Conservation (phyloP, 2,113 vertebrate species). For the Platysternon megacephalum region DNA sequence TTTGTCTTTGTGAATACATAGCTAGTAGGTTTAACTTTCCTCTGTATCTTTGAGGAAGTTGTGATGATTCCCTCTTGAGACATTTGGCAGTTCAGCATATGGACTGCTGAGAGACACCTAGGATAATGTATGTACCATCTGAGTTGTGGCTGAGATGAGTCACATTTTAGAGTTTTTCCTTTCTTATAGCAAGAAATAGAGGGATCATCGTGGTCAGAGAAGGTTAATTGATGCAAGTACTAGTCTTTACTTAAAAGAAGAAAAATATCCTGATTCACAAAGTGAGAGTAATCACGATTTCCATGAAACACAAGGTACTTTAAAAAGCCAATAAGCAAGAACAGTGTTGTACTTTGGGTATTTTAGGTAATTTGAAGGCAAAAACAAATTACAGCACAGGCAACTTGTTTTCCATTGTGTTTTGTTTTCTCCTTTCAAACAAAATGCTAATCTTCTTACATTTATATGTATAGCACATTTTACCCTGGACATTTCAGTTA, state of each 20-base stretch:
- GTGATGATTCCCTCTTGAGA: background rate
- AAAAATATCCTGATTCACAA: background rate
- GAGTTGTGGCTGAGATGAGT: background rate
- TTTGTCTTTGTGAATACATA: background rate
- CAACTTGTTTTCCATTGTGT: background rate
- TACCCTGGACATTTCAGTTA: background rate
- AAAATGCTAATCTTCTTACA: background rate
- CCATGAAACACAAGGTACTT: background rate
- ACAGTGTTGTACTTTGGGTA: background rate
- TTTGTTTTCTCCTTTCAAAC: background rate
- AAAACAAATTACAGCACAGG: fast-evolving
- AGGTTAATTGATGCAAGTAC: background rate
- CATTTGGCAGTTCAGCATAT: background rate
- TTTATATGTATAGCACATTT: background rate
- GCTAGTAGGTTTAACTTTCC: background rate
- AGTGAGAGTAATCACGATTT: background rate
- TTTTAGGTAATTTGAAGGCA: background rate
- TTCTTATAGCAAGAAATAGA: background rate
- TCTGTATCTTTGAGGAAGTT: background rate
- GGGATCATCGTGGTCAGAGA: background rate
- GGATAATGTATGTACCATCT: background rate
- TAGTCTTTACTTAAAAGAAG: background rate
- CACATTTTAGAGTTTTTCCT: background rate
- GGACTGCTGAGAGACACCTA: background rate
- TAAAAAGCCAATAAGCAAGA: background rate